phyloP scores from a whole-genome alignment of 2,888 invertebrate genomes.

The Acanthococcus lagerstroemiae region DNA sequence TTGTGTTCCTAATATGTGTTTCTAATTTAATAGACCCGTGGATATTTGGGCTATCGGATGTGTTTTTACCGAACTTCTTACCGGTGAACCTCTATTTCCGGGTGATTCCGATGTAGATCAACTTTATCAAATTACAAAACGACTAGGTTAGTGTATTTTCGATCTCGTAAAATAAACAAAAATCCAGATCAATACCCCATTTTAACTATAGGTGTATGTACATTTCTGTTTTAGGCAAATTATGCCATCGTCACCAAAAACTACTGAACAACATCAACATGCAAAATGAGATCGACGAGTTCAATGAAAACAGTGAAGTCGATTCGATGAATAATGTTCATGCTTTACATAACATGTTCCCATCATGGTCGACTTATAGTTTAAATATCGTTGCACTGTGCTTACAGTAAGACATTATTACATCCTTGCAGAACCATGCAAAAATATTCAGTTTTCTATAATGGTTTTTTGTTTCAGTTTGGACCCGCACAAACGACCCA shows the following conservation, averaged over 20 bases:
- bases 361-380: constrained; percentile 7
- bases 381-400: constrained; percentile 4
- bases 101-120: constrained; percentile 89
- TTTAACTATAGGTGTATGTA: background rate
- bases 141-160: constrained; percentile 56
- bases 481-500: constrained; percentile 55
- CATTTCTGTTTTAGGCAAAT: constrained; percentile 1
- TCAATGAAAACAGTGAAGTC: background rate
- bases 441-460: background rate
- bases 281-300: background rate
- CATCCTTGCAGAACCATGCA: background rate
- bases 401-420: background rate
- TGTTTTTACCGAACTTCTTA: constrained; percentile 95
- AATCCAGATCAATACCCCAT: background rate
- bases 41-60: constrained; percentile 99
- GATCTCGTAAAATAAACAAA: background rate
- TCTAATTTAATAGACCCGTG: constrained; percentile 56
- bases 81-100: constrained; percentile 86
- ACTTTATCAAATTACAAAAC: constrained; percentile 66
- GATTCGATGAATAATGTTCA: constrained; percentile 22
- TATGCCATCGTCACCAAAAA: constrained; percentile 13
- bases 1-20: too few species aligned
- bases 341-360: constrained; percentile 12
- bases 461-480: constrained; percentile 39
- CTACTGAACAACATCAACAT: background rate